Base-by-base conservation (phyloP, 2,888 invertebrate species). In the Pheosia gnoma region DNA sequence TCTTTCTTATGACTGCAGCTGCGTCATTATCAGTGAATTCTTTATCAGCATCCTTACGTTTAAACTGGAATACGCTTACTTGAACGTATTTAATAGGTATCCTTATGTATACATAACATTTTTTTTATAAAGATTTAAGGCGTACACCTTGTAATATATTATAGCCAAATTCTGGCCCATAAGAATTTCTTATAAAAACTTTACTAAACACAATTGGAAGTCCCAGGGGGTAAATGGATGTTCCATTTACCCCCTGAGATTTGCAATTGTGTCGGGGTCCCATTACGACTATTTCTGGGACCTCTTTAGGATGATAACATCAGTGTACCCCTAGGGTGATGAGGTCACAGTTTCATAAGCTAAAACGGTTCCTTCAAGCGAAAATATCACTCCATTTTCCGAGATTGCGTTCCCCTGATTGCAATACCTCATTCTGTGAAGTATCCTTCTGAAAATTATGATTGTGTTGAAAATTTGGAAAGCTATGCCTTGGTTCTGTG, bases 331-430 rank as follows among this genome's bases (percentile, higher is more conserved):
- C 10, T 41, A 63, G 66, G 57, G 57, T 66, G 66, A 63, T 65
- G 76, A 70, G 58, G 65, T 62, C 54, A 61, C 70, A 59, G 60
- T 67, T 66, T 63, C 60, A 61, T 70, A 70, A 70, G 59, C 63
- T 70, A 62, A 66, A 65, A 62, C 60, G 52, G 70, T 75, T 59
- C 63, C 47, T 8, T 7, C 37, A 9, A 60, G 57, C 43, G 57
- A 59, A 13, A 47, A 67, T 64, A 66, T 61, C 56, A 57, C 53
- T 70, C 63, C 25, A 65, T 73, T 75, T 54, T 57, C 37, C 0
- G 61, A 66, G 64, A 67, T 75, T 61, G 67, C 52, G 57, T 54
- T 65, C 59, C 41, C 59, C 41, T 67, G 65, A 75, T 69, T 62
- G 63, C 61, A 59, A 9, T 58, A 11, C 45, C 52, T 57, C 58